These are phyloP conservation scores for Phoronis australis DNA, from an alignment of 2,888 invertebrate genomes.

Conservation along the genomic window DNA sequence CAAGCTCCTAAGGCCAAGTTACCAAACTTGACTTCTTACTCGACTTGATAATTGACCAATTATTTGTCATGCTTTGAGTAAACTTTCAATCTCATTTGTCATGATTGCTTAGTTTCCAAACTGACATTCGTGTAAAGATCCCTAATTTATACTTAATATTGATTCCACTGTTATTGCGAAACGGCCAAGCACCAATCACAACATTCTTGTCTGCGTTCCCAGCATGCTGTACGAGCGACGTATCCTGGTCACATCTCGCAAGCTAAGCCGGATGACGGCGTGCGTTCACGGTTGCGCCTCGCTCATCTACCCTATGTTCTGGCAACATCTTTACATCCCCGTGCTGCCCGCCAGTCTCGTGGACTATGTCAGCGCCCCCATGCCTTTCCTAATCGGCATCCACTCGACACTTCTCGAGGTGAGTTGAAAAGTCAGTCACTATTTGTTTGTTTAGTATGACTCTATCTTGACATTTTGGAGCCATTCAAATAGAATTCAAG, in stretches of 20 bases:
- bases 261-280: conserved; percentile 82
- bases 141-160: not conserved
- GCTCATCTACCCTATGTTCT: conserved; percentile 94
- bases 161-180: too few species aligned
- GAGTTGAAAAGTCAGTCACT: too few species aligned
- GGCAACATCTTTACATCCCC: conserved; percentile 97
- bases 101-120: too few species aligned
- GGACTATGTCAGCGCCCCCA: conserved; percentile 75
- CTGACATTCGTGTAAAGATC: not conserved
- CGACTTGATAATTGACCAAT: too few species aligned
- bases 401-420: conserved; percentile 79
- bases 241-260: conserved; percentile 85
- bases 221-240: conserved; percentile 88
- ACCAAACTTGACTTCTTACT: too few species aligned
- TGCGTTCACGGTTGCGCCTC: conserved; percentile 82
- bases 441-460: too few species aligned
- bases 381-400: conserved; percentile 96
- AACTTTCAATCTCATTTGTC: too few species aligned
- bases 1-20: too few species aligned
- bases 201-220: conserved; percentile 22
- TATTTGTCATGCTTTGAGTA: too few species aligned
- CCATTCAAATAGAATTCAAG: too few species aligned
- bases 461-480: too few species aligned
- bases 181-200: too few species aligned
- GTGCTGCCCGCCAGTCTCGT: conserved; percentile 82